These are phyloP conservation scores for Scomber colias DNA, from an alignment of 2,113 vertebrate genomes.

Conservation along the genomic window DNA sequence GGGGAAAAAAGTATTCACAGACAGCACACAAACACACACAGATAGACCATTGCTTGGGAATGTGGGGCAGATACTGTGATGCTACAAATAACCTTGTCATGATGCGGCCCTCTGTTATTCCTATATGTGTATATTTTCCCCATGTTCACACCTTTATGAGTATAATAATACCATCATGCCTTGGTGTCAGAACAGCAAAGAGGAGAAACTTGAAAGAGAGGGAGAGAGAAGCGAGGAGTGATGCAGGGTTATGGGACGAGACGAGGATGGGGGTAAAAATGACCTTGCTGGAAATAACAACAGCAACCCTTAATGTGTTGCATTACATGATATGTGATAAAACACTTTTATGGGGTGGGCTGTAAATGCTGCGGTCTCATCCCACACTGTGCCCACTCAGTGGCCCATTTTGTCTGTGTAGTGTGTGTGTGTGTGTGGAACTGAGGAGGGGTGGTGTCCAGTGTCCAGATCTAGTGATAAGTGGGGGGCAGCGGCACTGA, in stretches of 20 bases:
- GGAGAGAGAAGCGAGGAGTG: not conserved
- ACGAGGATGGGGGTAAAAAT: slow-evolving; percentile 56
- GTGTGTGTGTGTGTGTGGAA: slow-evolving; percentile 25
- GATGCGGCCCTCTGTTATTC: slow-evolving; percentile 30
- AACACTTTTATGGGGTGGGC: slow-evolving; percentile 85
- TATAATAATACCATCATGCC: slow-evolving; percentile 52
- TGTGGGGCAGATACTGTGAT: slow-evolving; percentile 12
- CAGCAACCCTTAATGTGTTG: slow-evolving; percentile 86
- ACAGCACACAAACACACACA: slow-evolving; percentile 21
- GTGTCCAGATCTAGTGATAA: slow-evolving; percentile 51
- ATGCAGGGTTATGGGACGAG: not conserved
- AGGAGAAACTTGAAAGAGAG: slow-evolving; percentile 6
- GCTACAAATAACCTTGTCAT: slow-evolving; percentile 55
- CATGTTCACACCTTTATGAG: slow-evolving; percentile 57
- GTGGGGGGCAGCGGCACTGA: slow-evolving; percentile 22
- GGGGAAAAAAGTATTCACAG: not conserved
- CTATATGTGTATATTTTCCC: slow-evolving; percentile 49
- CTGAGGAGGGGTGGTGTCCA: slow-evolving; percentile 45
- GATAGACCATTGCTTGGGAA: slow-evolving; percentile 10
- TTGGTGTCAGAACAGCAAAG: slow-evolving; percentile 30
- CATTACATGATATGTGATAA: slow-evolving; percentile 88
- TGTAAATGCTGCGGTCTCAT: slow-evolving; percentile 78
- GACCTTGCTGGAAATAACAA: slow-evolving; percentile 87
- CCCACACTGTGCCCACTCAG: slow-evolving; percentile 70
- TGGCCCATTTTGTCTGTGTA: slow-evolving; percentile 53